Conservation (phyloP, 2,797 vertebrate species). For the Acanthis flammea region DNA sequence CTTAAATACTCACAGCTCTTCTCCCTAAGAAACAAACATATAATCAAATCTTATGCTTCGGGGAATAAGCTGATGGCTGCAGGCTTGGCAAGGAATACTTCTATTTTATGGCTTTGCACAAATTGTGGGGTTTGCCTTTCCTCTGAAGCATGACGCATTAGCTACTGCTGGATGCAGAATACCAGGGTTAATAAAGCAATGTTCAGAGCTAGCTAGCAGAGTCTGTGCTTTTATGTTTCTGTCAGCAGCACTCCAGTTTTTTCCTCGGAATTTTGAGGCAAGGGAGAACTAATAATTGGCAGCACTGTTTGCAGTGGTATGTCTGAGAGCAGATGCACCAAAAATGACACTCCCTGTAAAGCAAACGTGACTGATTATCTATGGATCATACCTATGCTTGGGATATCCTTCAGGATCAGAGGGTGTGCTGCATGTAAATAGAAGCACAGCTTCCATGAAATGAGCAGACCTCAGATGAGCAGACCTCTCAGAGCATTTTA, state of each 20-base stretch:
- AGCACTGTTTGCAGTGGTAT: neutral
- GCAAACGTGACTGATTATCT: neutral
- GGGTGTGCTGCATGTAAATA: neutral
- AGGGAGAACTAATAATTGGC: neutral
- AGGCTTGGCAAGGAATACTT: slow-evolving; percentile 15
- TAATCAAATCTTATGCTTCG: slow-evolving; percentile 65
- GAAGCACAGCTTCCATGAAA: neutral
- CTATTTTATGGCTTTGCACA: slow-evolving; percentile 35
- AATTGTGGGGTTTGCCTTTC: slow-evolving; percentile 36
- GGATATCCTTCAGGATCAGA: neutral
- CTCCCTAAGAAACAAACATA: slow-evolving; percentile 55
- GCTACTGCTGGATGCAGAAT: slow-evolving; percentile 11
- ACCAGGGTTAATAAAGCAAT: slow-evolving; percentile 3
- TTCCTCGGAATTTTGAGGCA: neutral
- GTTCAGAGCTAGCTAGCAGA: neutral
- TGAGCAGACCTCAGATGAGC: neutral
- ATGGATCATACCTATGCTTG: neutral
- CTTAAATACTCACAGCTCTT: slow-evolving; percentile 50
- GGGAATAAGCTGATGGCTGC: slow-evolving; percentile 50
- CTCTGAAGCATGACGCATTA: neutral
- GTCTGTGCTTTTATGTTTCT: neutral
- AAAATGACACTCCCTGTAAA: neutral
- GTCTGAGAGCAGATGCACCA: neutral
- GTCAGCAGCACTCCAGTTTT: neutral
- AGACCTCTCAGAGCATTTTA: slow-evolving; percentile 6